These are phyloP conservation scores for Proteles cristata DNA, from an alignment of 2,113 vertebrate genomes.

Conservation along the genomic window DNA sequence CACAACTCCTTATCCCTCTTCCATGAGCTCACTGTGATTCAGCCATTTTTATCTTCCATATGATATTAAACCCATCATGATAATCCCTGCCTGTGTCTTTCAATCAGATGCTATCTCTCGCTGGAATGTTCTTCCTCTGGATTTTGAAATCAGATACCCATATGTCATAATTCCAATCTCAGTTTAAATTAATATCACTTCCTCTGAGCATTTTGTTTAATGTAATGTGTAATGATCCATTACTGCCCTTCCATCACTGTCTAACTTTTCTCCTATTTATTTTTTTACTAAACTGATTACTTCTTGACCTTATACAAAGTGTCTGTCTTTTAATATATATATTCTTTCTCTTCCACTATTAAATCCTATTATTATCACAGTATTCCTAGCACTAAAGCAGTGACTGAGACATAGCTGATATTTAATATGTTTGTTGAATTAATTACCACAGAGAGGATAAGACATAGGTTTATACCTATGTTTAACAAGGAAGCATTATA, in stretches of 20 bases:
- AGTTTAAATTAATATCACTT: neutral
- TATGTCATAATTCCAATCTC: neutral
- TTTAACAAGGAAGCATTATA: neutral
- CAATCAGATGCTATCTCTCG: neutral
- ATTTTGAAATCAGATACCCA: neutral
- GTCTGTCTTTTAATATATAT: neutral
- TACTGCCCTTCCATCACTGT: neutral
- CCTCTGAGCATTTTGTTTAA: neutral
- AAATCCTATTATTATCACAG: neutral
- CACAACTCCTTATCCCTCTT: neutral
- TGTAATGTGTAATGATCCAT: neutral
- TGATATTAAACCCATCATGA: neutral
- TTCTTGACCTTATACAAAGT: neutral
- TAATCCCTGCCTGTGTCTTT: neutral
- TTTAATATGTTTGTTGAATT: neutral
- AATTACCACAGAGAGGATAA: neutral
- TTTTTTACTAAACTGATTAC: neutral
- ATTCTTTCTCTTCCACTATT: neutral
- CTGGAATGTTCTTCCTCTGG: neutral
- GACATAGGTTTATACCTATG: neutral
- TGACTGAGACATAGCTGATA: neutral
- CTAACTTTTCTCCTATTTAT: neutral
- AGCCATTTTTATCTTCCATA: neutral
- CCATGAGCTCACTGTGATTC: neutral
- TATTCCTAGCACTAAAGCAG: neutral